Evolutionary conservation across 2,888 invertebrate genomes (phyloP).

Genomic region (Watsonalla cultraria): DNA sequence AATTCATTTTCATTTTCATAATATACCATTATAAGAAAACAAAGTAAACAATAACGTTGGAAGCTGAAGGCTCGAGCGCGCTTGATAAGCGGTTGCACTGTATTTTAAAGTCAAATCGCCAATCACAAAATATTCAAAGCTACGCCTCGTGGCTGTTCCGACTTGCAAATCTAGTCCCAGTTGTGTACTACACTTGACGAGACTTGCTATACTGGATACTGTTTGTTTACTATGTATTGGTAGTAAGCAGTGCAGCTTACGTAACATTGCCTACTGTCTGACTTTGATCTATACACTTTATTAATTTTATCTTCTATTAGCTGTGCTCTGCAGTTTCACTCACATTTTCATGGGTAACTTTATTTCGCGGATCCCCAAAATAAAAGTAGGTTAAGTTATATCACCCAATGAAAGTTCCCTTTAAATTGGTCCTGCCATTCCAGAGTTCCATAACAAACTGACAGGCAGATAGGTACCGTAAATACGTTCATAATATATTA

Average conservation of each 20-base stretch:
- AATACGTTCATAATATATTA: too few species aligned
- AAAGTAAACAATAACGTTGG: slow-evolving; percentile 29
- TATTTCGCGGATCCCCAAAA: too few species aligned
- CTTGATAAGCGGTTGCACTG: slow-evolving; percentile 57
- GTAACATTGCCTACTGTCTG: background rate
- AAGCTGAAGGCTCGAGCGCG: slow-evolving; percentile 22
- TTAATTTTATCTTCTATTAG: too few species aligned
- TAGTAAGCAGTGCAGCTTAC: background rate
- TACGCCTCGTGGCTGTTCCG: slow-evolving; percentile 44
- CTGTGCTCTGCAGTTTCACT: too few species aligned
- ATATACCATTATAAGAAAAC: background rate
- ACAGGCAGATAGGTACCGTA: too few species aligned
- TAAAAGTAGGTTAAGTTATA: too few species aligned
- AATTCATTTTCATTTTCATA: too few species aligned
- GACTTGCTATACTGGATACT: background rate
- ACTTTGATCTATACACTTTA: too few species aligned
- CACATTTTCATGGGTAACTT: too few species aligned
- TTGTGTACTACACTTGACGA: slow-evolving; percentile 17
- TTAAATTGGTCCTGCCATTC: too few species aligned
- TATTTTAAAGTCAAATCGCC: slow-evolving; percentile 71
- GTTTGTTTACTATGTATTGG: background rate
- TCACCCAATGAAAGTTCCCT: too few species aligned
- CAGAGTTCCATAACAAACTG: too few species aligned
- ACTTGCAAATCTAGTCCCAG: slow-evolving; percentile 57
- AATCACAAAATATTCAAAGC: slow-evolving; percentile 69